Base-by-base conservation (phyloP, 2,113 vertebrate genomes). In the Chaetorhynchus papuensis region DNA sequence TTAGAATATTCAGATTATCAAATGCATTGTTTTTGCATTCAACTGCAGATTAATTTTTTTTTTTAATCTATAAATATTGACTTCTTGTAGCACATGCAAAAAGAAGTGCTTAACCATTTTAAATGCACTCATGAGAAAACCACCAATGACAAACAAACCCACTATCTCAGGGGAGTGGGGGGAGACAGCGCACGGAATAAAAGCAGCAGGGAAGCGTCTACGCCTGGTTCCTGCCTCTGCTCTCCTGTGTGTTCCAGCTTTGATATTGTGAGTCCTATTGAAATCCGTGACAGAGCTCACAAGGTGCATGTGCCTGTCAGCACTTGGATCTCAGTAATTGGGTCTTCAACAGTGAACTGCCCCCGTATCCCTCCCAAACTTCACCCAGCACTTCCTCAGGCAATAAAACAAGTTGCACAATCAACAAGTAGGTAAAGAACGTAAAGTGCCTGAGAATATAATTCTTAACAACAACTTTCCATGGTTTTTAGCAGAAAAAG, bases 151-250 rank as follows among this genome's bases (percentile, higher is more conserved):
- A 64, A 78, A 82, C 13, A 77, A 69, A 90, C 80, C 10, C 53
- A 49, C 63, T 27, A 9, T 89, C 76, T 83, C 85, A 89, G 45
- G 56, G 44, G 56, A 30, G 4, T 23, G 9, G 0, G 22, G 59
- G 44, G 52, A 83, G 94, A 88, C 91, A 85, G 84, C 20, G 19
- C 89, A 89, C 17, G 80, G 94, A 95, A 90, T 77, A 59, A 96
- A 82, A 88, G 52, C 86, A 94, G 93, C 89, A 94, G 94, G 93
- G 94, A 91, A 72, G 76, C 11, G 39, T 93, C 89, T 81, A 80
- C 54, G 54, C 41, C 83, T 41, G 71, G 54, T 65, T 80, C 27
- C 71, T 92, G 78, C 72, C 70, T 44, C 56, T 28, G 69, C 53
- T 94, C n/a, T 83, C 68, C 77, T 15, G 9, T 3, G 71, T 42